A percentile compares a stretch with the other conserved stretches of the same genome.
phyloP scores from a whole-genome alignment of 2,113 vertebrate genomes.

The Eulemur macaco region DNA sequence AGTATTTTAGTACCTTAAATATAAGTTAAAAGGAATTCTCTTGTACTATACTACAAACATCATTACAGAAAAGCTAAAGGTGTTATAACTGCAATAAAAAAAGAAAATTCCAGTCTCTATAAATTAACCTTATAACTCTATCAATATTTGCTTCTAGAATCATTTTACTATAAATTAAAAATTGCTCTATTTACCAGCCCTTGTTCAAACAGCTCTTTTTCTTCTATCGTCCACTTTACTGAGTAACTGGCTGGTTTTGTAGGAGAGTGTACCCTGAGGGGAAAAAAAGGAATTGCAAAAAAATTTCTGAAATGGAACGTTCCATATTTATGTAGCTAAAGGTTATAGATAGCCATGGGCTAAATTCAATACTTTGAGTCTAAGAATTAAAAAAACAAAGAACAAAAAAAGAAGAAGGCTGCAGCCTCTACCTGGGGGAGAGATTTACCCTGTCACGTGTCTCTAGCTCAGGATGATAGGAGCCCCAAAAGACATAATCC shows the following conservation, averaged over 20 bases:
- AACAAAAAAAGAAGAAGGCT: neutral
- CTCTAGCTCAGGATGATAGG: constrained; percentile 7
- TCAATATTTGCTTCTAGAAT: constrained; percentile 65
- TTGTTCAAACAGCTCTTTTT: constrained; percentile 96
- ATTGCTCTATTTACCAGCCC: constrained; percentile 89
- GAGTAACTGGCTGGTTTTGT: constrained; percentile 86
- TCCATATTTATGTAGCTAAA: constrained; percentile 56
- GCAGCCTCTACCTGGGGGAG: neutral
- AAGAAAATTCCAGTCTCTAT: constrained; percentile 8
- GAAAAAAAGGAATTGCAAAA: constrained; percentile 65
- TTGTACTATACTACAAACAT: neutral
- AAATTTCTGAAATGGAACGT: constrained; percentile 68
- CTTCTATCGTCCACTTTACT: constrained; percentile 93
- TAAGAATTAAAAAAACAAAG: neutral
- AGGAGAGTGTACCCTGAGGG: constrained; percentile 81
- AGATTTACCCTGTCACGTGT: neutral
- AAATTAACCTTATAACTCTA: constrained; percentile 59
- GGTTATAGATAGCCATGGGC: constrained; percentile 41
- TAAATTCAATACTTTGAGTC: constrained; percentile 51
- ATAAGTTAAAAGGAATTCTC: constrained; percentile 27
- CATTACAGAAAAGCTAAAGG: constrained; percentile 5
- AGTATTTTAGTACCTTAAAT: constrained; percentile 30
- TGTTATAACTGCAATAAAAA: neutral
- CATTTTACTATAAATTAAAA: constrained; percentile 72
- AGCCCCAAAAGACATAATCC: constrained; percentile 8